Percentiles rank a stretch among this genome's conserved stretches.
Conservation (phyloP, 2,797 vertebrate species). For the Pristis pectinata region DNA sequence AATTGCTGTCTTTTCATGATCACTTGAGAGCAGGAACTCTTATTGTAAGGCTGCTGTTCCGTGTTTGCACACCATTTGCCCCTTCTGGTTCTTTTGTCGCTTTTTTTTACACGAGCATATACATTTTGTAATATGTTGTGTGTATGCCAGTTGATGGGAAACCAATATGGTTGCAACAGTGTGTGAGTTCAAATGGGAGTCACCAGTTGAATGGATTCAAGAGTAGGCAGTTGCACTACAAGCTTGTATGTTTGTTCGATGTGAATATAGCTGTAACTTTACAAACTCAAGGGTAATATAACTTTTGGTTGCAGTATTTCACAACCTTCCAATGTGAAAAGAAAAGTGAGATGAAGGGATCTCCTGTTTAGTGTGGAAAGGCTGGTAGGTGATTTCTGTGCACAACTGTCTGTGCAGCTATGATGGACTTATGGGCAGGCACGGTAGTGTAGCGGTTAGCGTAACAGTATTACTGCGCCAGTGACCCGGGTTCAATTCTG, state of each 20-base stretch:
- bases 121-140: not conserved
- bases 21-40: not conserved
- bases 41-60: not conserved
- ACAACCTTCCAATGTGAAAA: not conserved
- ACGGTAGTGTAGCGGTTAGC: too few relatives aligned
- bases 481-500: too few relatives aligned
- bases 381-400: constrained; percentile 5
- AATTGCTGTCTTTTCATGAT: too few relatives aligned
- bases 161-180: not conserved
- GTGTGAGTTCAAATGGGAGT: not conserved
- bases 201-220: not conserved
- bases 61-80: not conserved
- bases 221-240: too few relatives aligned
- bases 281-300: not conserved
- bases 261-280: not conserved
- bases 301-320: not conserved
- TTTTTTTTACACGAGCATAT: not conserved
- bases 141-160: not conserved
- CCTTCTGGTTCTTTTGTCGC: not conserved
- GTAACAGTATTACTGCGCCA: too few relatives aligned
- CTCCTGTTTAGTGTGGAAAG: not conserved
- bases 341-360: not conserved
- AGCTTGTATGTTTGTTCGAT: not conserved
- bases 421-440: too few relatives aligned
- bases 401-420: not conserved